A percentile compares a stretch with the other conserved stretches of the same genome.
These are phyloP conservation scores for Phoenoteleia sp. DNA, from an alignment of 2,888 invertebrate genomes.

Conservation along the genomic window DNA sequence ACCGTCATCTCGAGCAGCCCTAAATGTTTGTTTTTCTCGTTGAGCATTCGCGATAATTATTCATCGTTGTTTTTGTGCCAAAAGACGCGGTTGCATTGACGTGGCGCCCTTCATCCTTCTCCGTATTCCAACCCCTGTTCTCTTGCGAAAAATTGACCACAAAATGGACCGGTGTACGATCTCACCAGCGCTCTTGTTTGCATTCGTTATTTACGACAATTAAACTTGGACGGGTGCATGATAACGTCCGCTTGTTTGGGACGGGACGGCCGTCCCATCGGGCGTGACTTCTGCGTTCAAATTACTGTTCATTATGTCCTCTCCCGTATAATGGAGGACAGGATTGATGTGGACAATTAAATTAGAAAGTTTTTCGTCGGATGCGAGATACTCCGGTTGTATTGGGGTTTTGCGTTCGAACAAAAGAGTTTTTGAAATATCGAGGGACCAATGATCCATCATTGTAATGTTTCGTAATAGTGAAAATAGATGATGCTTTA, in stretches of 20 bases:
- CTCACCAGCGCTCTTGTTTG: slow-evolving; percentile 73
- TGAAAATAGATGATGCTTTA: too few species aligned
- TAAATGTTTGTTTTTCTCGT: slow-evolving; percentile 84
- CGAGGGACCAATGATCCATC: not conserved
- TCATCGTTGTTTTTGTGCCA: slow-evolving; percentile 82
- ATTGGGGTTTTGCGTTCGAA: not conserved
- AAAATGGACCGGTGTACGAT: slow-evolving; percentile 79
- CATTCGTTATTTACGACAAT: slow-evolving; percentile 76
- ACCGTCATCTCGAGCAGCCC: slow-evolving; percentile 81
- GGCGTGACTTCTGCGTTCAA: slow-evolving; percentile 66
- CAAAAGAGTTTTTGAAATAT: not conserved
- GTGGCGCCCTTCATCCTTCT: slow-evolving; percentile 66
- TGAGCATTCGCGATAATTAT: slow-evolving; percentile 84
- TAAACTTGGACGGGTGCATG: slow-evolving; percentile 74
- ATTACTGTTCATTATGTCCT: slow-evolving; percentile 65
- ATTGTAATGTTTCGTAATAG: not conserved
- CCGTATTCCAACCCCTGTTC: slow-evolving; percentile 52
- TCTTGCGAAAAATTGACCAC: slow-evolving; percentile 81
- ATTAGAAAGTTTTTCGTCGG: slow-evolving; percentile 50
- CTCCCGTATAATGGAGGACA: slow-evolving; percentile 61
- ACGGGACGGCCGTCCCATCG: slow-evolving; percentile 59
- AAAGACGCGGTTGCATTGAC: slow-evolving; percentile 80
- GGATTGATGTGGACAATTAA: slow-evolving; percentile 64
- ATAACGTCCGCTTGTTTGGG: slow-evolving; percentile 59
- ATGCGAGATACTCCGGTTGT: not conserved